These are phyloP conservation scores for Lithobates sylvaticus DNA, from an alignment of 2,797 vertebrate species.

Conservation along the genomic window DNA sequence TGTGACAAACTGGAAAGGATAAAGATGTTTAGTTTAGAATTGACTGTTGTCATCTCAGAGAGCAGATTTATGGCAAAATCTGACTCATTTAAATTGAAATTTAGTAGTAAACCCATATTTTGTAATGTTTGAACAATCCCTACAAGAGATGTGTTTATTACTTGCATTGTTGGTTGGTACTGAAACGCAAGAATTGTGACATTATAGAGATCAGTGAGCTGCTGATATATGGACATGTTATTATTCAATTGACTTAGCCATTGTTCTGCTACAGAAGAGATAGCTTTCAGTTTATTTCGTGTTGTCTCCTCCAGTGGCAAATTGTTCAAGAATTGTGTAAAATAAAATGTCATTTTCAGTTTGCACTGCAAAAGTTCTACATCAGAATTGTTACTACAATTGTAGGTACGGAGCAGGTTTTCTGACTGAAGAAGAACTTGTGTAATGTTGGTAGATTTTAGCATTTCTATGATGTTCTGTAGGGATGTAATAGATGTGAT, in stretches of 20 bases:
- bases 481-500: not conserved
- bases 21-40: not conserved
- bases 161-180: slow-evolving; percentile 33
- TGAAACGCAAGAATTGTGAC: slow-evolving; percentile 12
- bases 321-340: slow-evolving; percentile 24
- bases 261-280: slow-evolving; percentile 31
- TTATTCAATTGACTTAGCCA: slow-evolving; percentile 33
- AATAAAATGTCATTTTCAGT: slow-evolving; percentile 20
- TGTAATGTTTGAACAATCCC: slow-evolving; percentile 24
- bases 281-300: not conserved
- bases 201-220: slow-evolving; percentile 46
- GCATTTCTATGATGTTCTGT: not conserved
- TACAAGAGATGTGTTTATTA: slow-evolving; percentile 40
- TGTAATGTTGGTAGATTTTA: slow-evolving; percentile 26
- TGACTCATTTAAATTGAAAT: slow-evolving; percentile 13
- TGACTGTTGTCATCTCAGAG: slow-evolving; percentile 11
- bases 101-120: slow-evolving; percentile 1
- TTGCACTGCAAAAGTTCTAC: slow-evolving; percentile 23
- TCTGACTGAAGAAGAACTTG: slow-evolving; percentile 38
- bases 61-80: slow-evolving; percentile 10
- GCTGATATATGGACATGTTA: slow-evolving; percentile 10
- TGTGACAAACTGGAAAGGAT: not conserved
- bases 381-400: not conserved
- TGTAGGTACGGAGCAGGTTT: slow-evolving; percentile 3
- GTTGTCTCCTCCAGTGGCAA: slow-evolving; percentile 21